Base-by-base conservation (phyloP, 2,113 vertebrate genomes). In the Neofelis nebulosa region DNA sequence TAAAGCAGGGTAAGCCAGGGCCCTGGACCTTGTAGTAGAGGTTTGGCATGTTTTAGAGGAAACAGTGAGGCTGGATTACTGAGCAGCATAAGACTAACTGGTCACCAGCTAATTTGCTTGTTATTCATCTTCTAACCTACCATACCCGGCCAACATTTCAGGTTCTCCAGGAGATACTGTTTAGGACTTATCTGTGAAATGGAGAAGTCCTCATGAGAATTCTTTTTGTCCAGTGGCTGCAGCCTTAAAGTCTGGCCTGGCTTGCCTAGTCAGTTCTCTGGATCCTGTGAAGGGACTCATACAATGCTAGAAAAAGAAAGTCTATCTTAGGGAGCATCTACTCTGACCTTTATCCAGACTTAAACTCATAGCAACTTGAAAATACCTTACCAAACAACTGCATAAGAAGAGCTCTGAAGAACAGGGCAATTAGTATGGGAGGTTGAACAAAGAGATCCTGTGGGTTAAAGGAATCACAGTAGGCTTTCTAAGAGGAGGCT, bases 101-200 rank as follows among this genome's bases (percentile, higher is more conserved):
- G 9, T 79, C 21, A 65, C 66, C n/a, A 29, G 63, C n/a, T 97
- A 38, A 66, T 79, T 78, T 97, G 57, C 36, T 79, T 79, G 82
- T 71, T 74, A 33, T 87, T 83, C 78, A 31, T 95, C 90, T 84
- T 94, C 87, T 96, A n/a, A 61, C 38, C 33, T 74, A 57, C 57
- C 36, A 85, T 36, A 76, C 31, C 25, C 38, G 71, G 14, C 13
- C 82, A 96, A 48, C 33, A 71, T n/a, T 45, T 74, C 52, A 65
- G 52, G 36, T 65, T 89, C 79, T 80, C 69, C 25, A 19, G 76
- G 48, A 93, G 45, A 78, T 27, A 19, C 19, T 73, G 38, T 90
- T 55, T 69, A 68, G n/a, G 57, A 36, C 15, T 89, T 79, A 69
- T 41, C 36, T 94, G 61, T 69, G 45, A 91, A 92, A 31, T 45